Base-by-base conservation (phyloP, 2,888 invertebrate genomes). In the Idaea biselata region DNA sequence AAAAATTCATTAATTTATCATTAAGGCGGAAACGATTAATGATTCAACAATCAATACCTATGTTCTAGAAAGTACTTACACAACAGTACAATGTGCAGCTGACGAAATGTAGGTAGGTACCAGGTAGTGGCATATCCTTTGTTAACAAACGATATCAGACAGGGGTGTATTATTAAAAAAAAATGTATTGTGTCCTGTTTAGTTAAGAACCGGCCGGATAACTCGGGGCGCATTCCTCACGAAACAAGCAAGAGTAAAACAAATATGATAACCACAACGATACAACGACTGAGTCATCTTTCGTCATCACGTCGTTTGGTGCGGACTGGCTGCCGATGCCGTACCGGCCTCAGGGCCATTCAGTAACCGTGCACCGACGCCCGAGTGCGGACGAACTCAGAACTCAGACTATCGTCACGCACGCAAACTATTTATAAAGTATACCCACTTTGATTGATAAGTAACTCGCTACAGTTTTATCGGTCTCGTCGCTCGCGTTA, bases 351-450 rank as follows among this genome's bases (percentile, higher is more conserved):
- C 56, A 25, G 56, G 18, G 56, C 55, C 56, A 56, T 8, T 18
- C 82, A 90, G 91, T 91, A 84, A 86, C 87, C 88, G 84, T 87
- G 90, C 83, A 89, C 87, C 81, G 78, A 75, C 74, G 82, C 63
- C 71, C 76, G 82, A 79, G 87, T 73, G 79, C 87, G 87, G 87
- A 84, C 88, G 80, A 78, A 80, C 74, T 71, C 69, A 75, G 62
- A n/a, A 68, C 68, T 73, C 73, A 73, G 44, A 44, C 44, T 73
- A 72, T 68, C 74, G 66, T 74, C 76, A 76, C 75, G 18, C 54
- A 58, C 17, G 58, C 59, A 67, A 70, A 77, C 77, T 86, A 87
- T 87, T 85, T 86, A 81, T 73, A 44, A 25, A 44, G 44, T 44
- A 79, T 82, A 76, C 79, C 76, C 80, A 76, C 79, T 75, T 81